Conservation (phyloP, 2,888 invertebrate genomes). For the Dasypolia templi region DNA sequence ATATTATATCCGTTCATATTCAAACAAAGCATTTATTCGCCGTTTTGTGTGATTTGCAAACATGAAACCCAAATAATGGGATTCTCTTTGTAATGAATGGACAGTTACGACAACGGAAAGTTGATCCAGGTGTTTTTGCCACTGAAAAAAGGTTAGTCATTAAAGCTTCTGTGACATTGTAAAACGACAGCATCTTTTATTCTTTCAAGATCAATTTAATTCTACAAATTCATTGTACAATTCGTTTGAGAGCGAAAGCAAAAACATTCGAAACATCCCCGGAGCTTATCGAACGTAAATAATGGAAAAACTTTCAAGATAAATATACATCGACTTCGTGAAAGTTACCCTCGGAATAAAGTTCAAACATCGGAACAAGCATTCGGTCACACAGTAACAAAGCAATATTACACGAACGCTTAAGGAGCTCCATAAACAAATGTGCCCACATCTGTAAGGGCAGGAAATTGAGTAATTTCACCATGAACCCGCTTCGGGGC, state of each 20-base stretch:
- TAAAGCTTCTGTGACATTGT: conserved; percentile 11
- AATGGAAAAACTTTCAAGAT: conserved; percentile 13
- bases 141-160: conserved; percentile 8
- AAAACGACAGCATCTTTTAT: conserved; percentile 15
- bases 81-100: conserved; percentile 32
- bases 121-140: conserved; percentile 13
- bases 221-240: conserved; percentile 14
- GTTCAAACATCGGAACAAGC: conserved; percentile 31
- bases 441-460: conserved; percentile 41
- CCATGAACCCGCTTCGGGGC: conserved; percentile 45
- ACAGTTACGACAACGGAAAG: conserved; percentile 5
- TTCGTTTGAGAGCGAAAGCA: conserved; percentile 12
- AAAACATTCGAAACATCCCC: conserved; percentile 22
- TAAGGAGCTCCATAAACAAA: conserved; percentile 43
- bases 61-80: conserved; percentile 7
- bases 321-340: conserved; percentile 18
- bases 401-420: conserved; percentile 41
- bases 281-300: conserved; percentile 9
- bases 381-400: conserved; percentile 18
- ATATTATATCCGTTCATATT: conserved; percentile 45
- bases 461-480: conserved; percentile 68
- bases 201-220: conserved; percentile 11
- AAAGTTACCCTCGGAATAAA: conserved; percentile 24
- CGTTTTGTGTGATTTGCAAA: conserved; percentile 38
- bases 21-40: conserved; percentile 48